These are phyloP conservation scores for Gymnoscelis rufifasciata DNA, from an alignment of 2,888 invertebrate genomes.

Conservation along the genomic window DNA sequence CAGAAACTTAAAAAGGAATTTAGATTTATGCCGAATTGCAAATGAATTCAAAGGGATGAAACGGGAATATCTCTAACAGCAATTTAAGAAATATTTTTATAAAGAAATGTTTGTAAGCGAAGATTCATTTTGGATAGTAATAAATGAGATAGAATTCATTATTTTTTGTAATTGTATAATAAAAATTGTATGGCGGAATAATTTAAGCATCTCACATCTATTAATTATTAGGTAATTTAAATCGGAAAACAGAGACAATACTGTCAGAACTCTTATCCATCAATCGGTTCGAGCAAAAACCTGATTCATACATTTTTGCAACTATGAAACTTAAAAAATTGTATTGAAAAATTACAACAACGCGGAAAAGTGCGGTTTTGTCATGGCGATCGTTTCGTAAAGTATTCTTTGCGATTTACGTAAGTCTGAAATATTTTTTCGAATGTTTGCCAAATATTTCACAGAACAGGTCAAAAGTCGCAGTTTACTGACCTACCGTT, in stretches of 20 bases:
- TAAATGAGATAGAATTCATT: no score
- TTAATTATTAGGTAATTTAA: no score
- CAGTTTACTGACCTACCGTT: constrained; percentile 18
- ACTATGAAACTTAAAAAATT: not conserved
- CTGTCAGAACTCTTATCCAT: no score
- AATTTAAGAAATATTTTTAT: no score
- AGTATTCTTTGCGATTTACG: constrained; percentile 53
- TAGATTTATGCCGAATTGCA: not conserved
- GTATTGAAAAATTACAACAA: constrained; percentile 19
- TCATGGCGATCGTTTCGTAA: constrained; percentile 72
- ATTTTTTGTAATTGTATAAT: no score
- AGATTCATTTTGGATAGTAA: no score
- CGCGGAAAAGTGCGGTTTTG: constrained; percentile 64
- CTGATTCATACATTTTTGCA: no score
- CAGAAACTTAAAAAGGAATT: not conserved
- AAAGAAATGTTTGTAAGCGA: no score
- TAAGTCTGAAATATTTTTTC: constrained; percentile 48
- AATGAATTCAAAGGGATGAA: not conserved
- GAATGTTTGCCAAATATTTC: constrained; percentile 35
- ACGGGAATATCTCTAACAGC: not conserved
- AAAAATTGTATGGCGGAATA: no score
- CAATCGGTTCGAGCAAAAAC: no score
- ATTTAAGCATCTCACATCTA: no score
- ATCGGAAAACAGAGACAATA: no score
- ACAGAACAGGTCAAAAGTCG: constrained; percentile 38